A percentile compares a stretch with the other conserved stretches of the same genome.
Conservation (phyloP, 2,113 vertebrate species). For the Sinocyclocheilus anophthalmus region DNA sequence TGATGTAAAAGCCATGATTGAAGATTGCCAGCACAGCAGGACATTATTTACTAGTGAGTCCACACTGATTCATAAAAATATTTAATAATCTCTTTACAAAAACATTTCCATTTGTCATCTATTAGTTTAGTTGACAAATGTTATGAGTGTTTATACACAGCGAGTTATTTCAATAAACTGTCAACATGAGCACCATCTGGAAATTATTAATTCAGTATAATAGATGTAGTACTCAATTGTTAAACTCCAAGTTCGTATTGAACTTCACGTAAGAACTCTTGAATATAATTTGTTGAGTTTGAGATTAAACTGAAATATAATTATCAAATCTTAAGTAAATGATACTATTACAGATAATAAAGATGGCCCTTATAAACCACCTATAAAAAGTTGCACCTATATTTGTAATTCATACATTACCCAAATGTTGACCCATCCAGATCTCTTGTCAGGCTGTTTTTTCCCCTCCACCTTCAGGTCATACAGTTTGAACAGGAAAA, state of each 20-base stretch:
- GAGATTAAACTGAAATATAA: neutral
- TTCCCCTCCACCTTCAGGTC: too few relatives aligned
- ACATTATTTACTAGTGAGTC: neutral
- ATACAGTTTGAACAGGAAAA: too few relatives aligned
- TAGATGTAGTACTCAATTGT: neutral
- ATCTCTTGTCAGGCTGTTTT: too few relatives aligned
- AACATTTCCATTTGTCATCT: neutral
- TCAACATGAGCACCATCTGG: neutral
- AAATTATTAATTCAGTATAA: neutral
- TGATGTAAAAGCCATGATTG: neutral
- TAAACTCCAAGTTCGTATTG: neutral
- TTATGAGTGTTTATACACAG: neutral
- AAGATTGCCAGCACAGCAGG: neutral
- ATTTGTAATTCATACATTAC: too few relatives aligned
- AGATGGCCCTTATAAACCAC: neutral
- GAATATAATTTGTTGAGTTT: too few relatives aligned
- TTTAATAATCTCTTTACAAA: neutral
- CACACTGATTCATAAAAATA: neutral
- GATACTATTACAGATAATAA: neutral
- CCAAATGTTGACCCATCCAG: too few relatives aligned
- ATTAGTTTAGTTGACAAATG: neutral
- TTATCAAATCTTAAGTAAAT: neutral
- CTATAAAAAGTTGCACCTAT: neutral
- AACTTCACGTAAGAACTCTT: too few relatives aligned
- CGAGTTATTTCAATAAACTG: neutral